Base-by-base conservation (phyloP, 2,797 vertebrate genomes). In the Hoplostethus mediterraneus region DNA sequence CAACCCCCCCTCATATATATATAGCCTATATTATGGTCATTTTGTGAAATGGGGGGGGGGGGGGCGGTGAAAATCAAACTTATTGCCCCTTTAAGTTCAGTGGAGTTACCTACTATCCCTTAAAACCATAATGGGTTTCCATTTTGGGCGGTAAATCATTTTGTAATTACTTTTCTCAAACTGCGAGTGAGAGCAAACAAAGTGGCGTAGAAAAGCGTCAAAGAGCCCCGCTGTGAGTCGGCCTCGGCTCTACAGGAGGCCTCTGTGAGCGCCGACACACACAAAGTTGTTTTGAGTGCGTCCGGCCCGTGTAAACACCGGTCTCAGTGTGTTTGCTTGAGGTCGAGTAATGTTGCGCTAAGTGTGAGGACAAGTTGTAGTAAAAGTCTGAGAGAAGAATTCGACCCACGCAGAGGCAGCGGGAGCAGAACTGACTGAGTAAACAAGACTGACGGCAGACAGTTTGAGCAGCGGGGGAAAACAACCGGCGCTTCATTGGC, bases 241-340 rank as follows among this genome's bases (percentile, higher is more conserved):
- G 21, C 44, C 36, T 0, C 28, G 44, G 79, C n/a, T 0, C n/a
- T 3, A 84, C 82, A 88, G 81, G 72, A 0, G 38, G 2, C 60
- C 81, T 79, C 80, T 87, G 74, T 83, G 69, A 69, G 66, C 0
- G 63, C 38, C 2, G 25, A 65, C 77, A 28, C 40, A 1, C 12
- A 11, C 36, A 44, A 5, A 30, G 55, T 36, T 79, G 77, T 85
- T 70, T 8, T 61, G 59, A 73, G 72, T 0, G 52, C 66, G 17
- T 80, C 78, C 42, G 61, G 71, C 79, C 49, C 60, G 1, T 17
- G 71, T 84, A 80, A 87, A 86, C 85, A 83, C 5, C 0, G 33
- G 53, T 11, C 48, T 31, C 8, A 9, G 53, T 38, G 0, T 82
- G 85, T 87, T 89, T 82, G 75, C 83, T 71, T 33, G 54, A 77